phyloP scores from a whole-genome alignment of 2,113 vertebrate genomes.

The Meriones unguiculatus region DNA sequence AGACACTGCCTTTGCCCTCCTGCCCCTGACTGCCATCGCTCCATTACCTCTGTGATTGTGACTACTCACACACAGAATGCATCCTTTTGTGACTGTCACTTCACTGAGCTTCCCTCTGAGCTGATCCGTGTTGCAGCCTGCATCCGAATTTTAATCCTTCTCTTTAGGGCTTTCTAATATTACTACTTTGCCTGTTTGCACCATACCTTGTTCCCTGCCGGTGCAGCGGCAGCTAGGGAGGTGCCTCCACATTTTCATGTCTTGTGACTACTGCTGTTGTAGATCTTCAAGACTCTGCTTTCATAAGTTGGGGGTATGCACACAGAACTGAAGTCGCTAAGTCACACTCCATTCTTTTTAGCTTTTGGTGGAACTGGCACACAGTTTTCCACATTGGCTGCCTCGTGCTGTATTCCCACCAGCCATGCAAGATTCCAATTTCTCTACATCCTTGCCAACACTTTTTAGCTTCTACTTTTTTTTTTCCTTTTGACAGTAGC shows the following conservation, averaged over 20 bases:
- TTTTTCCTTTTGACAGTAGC: background rate
- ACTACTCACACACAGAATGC: background rate
- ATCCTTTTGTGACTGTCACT: background rate
- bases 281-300: background rate
- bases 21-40: background rate
- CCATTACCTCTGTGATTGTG: background rate
- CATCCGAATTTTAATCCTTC: background rate
- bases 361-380: background rate
- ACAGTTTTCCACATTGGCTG: background rate
- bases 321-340: background rate
- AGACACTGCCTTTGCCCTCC: no score
- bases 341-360: background rate
- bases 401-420: background rate
- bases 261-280: background rate
- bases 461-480: background rate
- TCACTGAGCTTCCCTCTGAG: background rate
- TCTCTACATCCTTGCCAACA: background rate
- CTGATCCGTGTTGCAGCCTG: accelerated
- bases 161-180: background rate
- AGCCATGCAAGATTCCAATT: background rate
- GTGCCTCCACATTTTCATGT: background rate
- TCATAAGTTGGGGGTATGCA: background rate
- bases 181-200: accelerated
- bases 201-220: background rate
- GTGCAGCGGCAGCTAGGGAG: no score